These are phyloP conservation scores for Uria lomvia DNA, from an alignment of 2,113 vertebrate species.

Conservation along the genomic window DNA sequence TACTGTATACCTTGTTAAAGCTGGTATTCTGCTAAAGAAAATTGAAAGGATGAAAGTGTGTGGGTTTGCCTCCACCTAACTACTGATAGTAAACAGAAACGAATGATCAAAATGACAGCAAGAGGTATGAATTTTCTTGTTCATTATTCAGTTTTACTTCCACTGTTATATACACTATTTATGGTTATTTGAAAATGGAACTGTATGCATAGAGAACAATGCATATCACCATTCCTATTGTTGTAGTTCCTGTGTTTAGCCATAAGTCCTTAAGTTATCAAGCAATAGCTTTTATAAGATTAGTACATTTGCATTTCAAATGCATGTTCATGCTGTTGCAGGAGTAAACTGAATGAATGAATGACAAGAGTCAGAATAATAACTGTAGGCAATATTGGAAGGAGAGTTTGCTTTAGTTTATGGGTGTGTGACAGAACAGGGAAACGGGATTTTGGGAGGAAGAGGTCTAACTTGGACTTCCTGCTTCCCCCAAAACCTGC, in stretches of 20 bases:
- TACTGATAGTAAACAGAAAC: not conserved
- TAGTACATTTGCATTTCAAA: slow-evolving; percentile 1
- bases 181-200: not conserved
- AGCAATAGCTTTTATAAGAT: not conserved
- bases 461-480: not conserved
- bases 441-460: not conserved
- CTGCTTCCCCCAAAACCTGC: not conserved
- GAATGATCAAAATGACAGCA: not conserved
- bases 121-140: not conserved
- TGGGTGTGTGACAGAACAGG: not conserved
- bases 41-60: not conserved
- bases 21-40: not conserved
- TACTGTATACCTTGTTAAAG: not conserved
- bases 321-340: not conserved
- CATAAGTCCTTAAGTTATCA: not conserved
- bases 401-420: not conserved
- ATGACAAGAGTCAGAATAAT: not conserved
- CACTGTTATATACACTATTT: not conserved
- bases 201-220: not conserved
- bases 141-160: not conserved
- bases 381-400: not conserved
- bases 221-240: not conserved
- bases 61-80: not conserved
- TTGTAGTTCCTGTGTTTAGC: not conserved
- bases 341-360: not conserved